Conservation (phyloP, 2,888 invertebrate species). For the Pharmacophagus antenor region DNA sequence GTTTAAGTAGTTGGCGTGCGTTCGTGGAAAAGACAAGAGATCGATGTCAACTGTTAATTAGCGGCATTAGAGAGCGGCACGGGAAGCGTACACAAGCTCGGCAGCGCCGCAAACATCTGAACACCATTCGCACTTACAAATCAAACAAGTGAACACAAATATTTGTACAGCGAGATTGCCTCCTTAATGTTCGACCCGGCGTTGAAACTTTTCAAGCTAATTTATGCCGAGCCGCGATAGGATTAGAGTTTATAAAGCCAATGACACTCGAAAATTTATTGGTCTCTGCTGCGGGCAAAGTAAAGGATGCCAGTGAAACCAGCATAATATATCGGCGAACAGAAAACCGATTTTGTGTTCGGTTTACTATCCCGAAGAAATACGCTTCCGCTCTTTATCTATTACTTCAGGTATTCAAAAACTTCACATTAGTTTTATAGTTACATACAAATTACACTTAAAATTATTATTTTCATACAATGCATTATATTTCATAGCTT, state of each 20-base stretch:
- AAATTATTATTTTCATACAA: too few species aligned
- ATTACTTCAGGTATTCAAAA: too few species aligned
- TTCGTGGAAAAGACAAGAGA: conserved; percentile 42
- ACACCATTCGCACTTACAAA: conserved; percentile 80
- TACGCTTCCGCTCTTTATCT: conserved; percentile 43
- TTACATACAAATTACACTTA: too few species aligned
- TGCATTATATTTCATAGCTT: too few species aligned
- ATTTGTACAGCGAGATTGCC: conserved; percentile 70
- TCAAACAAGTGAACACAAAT: conserved; percentile 75
- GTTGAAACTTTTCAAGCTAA: conserved; percentile 47
- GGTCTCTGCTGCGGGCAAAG: conserved; percentile 42
- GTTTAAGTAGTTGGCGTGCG: neutral
- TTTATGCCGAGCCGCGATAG: conserved; percentile 49
- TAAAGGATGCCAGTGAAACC: conserved; percentile 63
- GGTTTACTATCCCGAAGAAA: conserved; percentile 66
- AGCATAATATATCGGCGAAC: conserved; percentile 68
- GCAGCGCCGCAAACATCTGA: conserved; percentile 75
- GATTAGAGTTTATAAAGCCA: conserved; percentile 48
- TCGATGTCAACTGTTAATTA: conserved; percentile 70
- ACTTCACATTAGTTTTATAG: too few species aligned
- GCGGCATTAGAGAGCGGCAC: conserved; percentile 60
- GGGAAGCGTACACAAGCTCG: conserved; percentile 64
- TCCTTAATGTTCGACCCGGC: conserved; percentile 57
- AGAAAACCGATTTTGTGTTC: conserved; percentile 64
- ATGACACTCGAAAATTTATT: conserved; percentile 40